Conservation (phyloP, 2,888 invertebrate genomes). For the Amitus sp. region DNA sequence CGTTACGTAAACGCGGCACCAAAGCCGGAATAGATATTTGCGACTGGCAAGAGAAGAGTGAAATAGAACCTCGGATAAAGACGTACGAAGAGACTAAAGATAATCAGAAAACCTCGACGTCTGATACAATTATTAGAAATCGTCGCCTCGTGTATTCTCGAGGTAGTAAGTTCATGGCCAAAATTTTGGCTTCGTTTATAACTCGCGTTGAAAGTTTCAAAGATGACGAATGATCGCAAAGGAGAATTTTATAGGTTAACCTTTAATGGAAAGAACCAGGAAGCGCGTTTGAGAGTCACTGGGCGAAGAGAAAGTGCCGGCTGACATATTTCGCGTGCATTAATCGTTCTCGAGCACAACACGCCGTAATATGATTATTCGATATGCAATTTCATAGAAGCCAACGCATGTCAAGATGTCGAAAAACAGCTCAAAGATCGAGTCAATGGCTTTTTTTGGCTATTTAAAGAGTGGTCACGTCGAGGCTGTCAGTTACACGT, state of each 20-base stretch:
- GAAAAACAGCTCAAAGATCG: conserved; percentile 16
- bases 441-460: conserved; percentile 50
- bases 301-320: conserved; percentile 61
- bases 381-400: conserved; percentile 15
- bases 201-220: too few species aligned
- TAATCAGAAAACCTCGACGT: conserved; percentile 11
- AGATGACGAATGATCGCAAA: neutral
- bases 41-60: conserved; percentile 29
- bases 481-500: conserved; percentile 46
- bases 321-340: conserved; percentile 45
- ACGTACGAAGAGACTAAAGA: conserved; percentile 12
- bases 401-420: conserved; percentile 12
- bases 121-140: conserved; percentile 11
- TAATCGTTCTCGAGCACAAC: conserved; percentile 40
- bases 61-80: conserved; percentile 30
- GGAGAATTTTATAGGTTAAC: conserved; percentile 15
- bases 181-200: too few species aligned
- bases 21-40: conserved; percentile 24
- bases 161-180: too few species aligned
- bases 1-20: conserved; percentile 48
- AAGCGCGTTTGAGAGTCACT: conserved; percentile 62
- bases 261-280: conserved; percentile 52
- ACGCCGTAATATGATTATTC: conserved; percentile 11
- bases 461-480: conserved; percentile 39
- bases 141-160: neutral